A percentile compares a stretch with the other conserved stretches of the same genome.
phyloP scores from a whole-genome alignment of 2,797 vertebrate species.

The Natrix natrix region DNA sequence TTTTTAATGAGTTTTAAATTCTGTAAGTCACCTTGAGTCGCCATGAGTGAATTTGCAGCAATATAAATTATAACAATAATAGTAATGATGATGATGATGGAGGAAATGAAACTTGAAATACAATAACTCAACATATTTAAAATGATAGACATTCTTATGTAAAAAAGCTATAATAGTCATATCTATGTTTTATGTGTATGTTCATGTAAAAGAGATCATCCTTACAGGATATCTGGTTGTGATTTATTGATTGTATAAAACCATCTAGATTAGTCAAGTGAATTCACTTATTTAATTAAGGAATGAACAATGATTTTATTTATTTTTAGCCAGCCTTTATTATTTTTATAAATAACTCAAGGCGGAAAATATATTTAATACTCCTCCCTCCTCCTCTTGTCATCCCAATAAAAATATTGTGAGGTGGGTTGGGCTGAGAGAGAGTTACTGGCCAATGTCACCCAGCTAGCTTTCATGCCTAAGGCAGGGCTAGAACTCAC shows the following conservation, averaged over 20 bases:
- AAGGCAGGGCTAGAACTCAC: neutral
- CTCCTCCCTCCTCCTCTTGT: neutral
- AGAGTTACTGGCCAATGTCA: neutral
- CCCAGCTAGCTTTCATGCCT: neutral
- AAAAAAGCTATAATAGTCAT: neutral
- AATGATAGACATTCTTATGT: neutral
- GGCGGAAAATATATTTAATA: neutral
- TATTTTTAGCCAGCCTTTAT: neutral
- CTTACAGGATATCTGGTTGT: neutral
- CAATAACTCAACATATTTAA: neutral
- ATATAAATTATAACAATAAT: too few species aligned
- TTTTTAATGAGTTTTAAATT: too few species aligned
- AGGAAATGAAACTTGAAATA: neutral
- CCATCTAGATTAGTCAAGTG: neutral
- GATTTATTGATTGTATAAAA: neutral
- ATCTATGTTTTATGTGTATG: neutral
- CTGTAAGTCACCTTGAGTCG: too few species aligned
- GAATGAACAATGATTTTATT: neutral
- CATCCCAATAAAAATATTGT: neutral
- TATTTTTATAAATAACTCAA: neutral
- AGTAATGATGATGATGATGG: neutral
- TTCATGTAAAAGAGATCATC: neutral
- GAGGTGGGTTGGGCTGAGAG: neutral
- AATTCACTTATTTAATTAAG: neutral
- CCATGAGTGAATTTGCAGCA: too few species aligned